Evolutionary conservation across 2,113 vertebrate genomes (phyloP), one percentile per base, ranked within the genome.

Genomic region (Zapus hudsonius): DNA sequence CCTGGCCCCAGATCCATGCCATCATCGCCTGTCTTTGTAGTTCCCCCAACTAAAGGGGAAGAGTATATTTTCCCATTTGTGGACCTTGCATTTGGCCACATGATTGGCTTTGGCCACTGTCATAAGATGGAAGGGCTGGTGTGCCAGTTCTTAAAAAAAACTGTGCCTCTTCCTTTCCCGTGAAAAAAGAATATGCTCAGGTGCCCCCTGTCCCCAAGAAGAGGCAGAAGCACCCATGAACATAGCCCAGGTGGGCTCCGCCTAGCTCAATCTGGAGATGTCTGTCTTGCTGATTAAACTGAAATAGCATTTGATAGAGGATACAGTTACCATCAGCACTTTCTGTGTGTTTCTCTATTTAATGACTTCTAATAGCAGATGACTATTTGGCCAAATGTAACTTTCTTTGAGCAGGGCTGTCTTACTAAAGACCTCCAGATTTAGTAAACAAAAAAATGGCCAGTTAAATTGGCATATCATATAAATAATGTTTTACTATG

Each of bases 391-490:
- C 59, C 44, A 82, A 36, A 74, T 1, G 44, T 25, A 67, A 22
- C 44, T 89, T 80, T 70, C 25, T 85, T n/a, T 67, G 61, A 69
- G 29, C 10, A 85, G 57, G 22, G 63, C 19, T 81, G 38, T 42
- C 23, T 36, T 59, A 57, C n/a, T 72, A 73, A 73, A 78, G 29
- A 76, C 12, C 7, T 15, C 61, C 19, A 40, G 87, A 80, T 33
- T 69, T 83, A 64, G 19, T 12, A 59, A 76, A 80, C 78, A 33
- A 90, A 83, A 81, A 70, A 23, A 59, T 3, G 81, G 70, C 57
- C 63, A 81, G 38, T 73, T 38, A 92, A 64, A 79, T 59, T n/a
- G 79, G 59, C 83, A 92, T 93, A 80, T 88, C 67, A 88, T 31
- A 63, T 67, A 90, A 78, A 78, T 2, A 20, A 61, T 29, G 19